Conservation (phyloP, 2,888 invertebrate species). For the Andrena hattorfiana region DNA sequence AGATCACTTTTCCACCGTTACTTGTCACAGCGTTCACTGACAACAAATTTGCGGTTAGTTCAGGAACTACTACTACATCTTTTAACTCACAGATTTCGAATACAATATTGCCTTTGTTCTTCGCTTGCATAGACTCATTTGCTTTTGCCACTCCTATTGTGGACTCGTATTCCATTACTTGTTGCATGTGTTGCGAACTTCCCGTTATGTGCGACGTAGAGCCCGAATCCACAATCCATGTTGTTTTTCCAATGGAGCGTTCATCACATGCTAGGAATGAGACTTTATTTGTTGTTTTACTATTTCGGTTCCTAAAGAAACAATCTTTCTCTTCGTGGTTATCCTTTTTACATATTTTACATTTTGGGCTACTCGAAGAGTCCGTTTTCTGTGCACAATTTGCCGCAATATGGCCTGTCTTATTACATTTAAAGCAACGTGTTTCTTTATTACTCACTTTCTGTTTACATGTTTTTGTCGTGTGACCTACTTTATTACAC, state of each 20-base stretch:
- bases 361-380: not conserved
- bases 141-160: not conserved
- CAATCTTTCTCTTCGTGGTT: not conserved
- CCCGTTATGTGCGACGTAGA: not conserved
- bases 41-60: not conserved
- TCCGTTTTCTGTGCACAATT: not conserved
- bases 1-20: not conserved
- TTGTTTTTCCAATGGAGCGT: not conserved
- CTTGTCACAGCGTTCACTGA: not conserved
- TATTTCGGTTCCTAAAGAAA: not conserved
- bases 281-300: not conserved
- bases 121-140: not conserved
- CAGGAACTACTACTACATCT: not conserved
- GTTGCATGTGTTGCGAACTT: not conserved
- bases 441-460: not conserved
- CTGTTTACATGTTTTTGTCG: not conserved
- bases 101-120: not conserved
- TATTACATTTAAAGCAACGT: not conserved
- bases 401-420: not conserved
- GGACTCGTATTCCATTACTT: not conserved
- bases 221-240: not conserved
- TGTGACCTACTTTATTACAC: not conserved
- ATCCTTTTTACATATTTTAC: not conserved
- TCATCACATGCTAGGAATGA: not conserved
- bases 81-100: not conserved